Conservation (phyloP, 2,113 vertebrate genomes). For the Ciconia boyciana region DNA sequence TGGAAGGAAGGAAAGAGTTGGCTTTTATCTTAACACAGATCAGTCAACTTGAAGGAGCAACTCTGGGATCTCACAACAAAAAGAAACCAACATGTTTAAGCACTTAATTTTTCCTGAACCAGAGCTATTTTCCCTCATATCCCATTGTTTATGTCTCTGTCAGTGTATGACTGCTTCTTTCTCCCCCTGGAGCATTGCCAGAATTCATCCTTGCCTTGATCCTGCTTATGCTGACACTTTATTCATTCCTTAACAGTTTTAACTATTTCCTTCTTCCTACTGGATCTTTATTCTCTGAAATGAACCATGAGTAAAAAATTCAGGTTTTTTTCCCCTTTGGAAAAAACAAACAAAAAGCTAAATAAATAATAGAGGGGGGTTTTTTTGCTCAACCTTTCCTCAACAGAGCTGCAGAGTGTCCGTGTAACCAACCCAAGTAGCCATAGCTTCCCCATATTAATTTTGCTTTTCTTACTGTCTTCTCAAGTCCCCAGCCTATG, state of each 20-base stretch:
- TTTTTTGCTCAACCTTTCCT: neutral
- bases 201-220: slow-evolving; percentile 11
- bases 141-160: neutral
- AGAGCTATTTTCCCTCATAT: neutral
- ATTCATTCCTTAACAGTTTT: neutral
- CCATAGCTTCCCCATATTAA: neutral
- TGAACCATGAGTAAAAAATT: neutral
- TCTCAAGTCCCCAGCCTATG: neutral
- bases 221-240: neutral
- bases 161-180: neutral
- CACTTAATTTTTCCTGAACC: neutral
- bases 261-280: neutral
- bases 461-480: neutral
- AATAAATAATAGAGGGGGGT: neutral
- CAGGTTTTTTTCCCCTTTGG: neutral
- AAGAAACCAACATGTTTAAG: neutral
- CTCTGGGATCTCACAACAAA: neutral
- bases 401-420: neutral
- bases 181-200: neutral
- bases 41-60: neutral
- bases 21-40: neutral
- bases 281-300: neutral
- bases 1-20: neutral
- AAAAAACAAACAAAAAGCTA: neutral
- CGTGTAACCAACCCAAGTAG: neutral